These are phyloP conservation scores for Bovichtus variegatus DNA, from an alignment of 2,797 vertebrate species.

Conservation along the genomic window DNA sequence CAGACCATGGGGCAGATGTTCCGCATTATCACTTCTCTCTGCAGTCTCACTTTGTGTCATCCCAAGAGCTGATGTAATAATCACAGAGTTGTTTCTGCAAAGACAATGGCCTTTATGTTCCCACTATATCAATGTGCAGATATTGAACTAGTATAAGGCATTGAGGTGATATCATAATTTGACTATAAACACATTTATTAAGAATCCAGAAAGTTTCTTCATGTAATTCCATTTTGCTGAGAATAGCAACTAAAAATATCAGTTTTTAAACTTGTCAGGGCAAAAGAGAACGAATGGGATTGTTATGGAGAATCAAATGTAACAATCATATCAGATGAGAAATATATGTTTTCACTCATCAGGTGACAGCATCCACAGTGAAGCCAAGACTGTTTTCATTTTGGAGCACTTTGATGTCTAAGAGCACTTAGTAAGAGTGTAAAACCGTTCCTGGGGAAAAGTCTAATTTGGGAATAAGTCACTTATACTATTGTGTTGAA, in stretches of 20 bases:
- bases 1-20: conserved; percentile 77
- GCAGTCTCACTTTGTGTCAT: conserved; percentile 42
- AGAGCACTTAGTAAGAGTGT: too few relatives aligned
- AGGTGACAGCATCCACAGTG: not conserved
- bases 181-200: not conserved
- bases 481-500: conserved; percentile 10
- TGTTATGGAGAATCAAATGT: not conserved
- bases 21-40: conserved; percentile 62
- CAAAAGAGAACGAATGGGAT: not conserved
- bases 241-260: not conserved
- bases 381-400: not conserved
- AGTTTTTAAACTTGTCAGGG: not conserved
- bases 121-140: not conserved
- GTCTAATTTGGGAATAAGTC: not conserved
- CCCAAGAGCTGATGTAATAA: conserved; percentile 40
- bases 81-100: conserved; percentile 31
- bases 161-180: not conserved
- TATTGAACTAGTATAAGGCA: not conserved
- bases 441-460: not conserved
- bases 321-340: not conserved
- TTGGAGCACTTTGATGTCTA: not conserved
- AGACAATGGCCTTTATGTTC: not conserved
- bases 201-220: not conserved
- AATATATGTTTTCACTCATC: not conserved
- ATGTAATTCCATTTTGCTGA: not conserved